These are phyloP conservation scores for Scelioninae gen. 1 DNA, from an alignment of 2,888 invertebrate species.

Conservation along the genomic window DNA sequence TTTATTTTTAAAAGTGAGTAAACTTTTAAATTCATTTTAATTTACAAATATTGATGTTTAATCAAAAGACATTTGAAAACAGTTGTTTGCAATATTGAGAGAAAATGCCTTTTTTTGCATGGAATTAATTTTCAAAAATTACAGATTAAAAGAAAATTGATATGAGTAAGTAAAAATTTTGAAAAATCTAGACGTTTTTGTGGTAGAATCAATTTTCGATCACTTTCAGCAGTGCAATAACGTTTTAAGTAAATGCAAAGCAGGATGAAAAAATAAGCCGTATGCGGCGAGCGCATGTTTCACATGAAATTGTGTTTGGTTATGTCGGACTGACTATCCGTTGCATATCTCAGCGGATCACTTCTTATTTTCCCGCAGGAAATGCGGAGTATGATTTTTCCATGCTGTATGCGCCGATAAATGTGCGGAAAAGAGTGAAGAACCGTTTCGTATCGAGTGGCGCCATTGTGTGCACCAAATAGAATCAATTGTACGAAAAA, in stretches of 20 bases:
- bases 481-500: constrained; percentile 66
- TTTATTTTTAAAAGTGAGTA: no score
- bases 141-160: no score
- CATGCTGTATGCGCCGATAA: constrained; percentile 28
- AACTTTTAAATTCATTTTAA: no score
- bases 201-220: not conserved
- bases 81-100: no score
- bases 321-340: constrained; percentile 9
- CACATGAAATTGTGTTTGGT: not conserved
- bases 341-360: constrained; percentile 35
- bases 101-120: no score
- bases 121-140: no score
- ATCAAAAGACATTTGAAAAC: no score
- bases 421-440: constrained; percentile 46
- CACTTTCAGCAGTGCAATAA: not conserved
- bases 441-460: constrained; percentile 57
- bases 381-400: constrained; percentile 42
- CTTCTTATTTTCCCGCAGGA: constrained; percentile 43
- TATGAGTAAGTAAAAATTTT: no score
- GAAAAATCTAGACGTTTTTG: no score
- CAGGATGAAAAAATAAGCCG: no score
- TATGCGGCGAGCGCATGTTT: not conserved
- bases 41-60: no score
- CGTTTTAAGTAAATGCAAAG: not conserved
- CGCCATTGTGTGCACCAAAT: constrained; percentile 59